Evolutionary conservation across 2,797 vertebrate genomes (phyloP), one percentile per base, ranked within the genome.

Genomic region (Caiman crocodilus): DNA sequence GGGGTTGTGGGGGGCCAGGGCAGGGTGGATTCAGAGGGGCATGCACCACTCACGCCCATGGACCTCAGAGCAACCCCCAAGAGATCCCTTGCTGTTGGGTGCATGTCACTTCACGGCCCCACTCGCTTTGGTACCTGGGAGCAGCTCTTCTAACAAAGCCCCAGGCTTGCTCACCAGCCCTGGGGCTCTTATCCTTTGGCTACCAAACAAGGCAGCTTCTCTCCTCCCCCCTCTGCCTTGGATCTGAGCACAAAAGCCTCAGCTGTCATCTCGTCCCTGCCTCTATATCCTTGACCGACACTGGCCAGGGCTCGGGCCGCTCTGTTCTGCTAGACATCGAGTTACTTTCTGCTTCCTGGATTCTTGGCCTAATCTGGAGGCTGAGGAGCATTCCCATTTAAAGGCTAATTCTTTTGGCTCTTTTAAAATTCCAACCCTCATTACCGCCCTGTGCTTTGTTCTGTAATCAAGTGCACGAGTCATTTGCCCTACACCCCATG

Each of bases 351-450:
- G 76, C 21, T 42, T 30, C 35, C 6, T 14, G 3, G 13, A 73
- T 73, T 73, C 69, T 26, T 26, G 23, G 35, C 35, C 35, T 50
- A 50, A 14, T 14, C 11, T 0, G 30, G 63, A 84, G 90, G 65
- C 56, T 2, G 6, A 12, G 4, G 9, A 59, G n/a, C 63, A 26
- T 63, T 90, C 91, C 85, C 87, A 87, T 81, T 85, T 20, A 6
- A 42, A 5, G 32, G 32, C 64, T 96, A 90, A 95, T 79, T 93
- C 87, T 76, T 50, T 84, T 8, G 81, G 76, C 79, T 90, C 17
- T 94, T 94, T 94, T 92, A 74, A 94, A 85, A 4, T 0, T 25
- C 57, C 28, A 69, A 7, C 56, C 83, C 81, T 92, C 92, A 2
- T 58, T 63, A 69, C 75, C 65, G 35, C 16, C 57, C 77, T 85